Conservation (phyloP, 2,888 invertebrate species). For the Acleris literana region DNA sequence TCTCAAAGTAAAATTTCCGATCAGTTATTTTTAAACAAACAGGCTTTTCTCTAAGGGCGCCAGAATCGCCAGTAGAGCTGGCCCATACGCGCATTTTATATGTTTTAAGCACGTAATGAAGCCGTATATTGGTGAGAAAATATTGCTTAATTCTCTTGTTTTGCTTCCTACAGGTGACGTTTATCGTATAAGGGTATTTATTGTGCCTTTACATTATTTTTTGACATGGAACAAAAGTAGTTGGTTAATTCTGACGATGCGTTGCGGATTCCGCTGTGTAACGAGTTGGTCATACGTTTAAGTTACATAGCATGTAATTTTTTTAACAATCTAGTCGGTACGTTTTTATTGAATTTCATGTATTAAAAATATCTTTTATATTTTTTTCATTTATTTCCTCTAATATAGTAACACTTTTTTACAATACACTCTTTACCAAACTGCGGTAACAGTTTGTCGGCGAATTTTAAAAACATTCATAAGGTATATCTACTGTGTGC, state of each 20-base stretch:
- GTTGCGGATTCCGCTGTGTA: background rate
- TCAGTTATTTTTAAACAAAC: background rate
- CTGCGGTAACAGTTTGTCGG: too few relatives aligned
- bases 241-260: constrained; percentile 1
- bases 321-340: too few relatives aligned
- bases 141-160: constrained; percentile 51
- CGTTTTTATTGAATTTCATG: too few relatives aligned
- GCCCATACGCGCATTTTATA: constrained; percentile 47
- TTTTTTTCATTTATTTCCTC: too few relatives aligned
- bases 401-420: too few relatives aligned
- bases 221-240: constrained; percentile 24
- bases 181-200: constrained; percentile 41
- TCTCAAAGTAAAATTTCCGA: too few relatives aligned
- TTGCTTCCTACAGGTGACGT: constrained; percentile 42
- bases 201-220: constrained; percentile 35
- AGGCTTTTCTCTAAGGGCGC: constrained; percentile 11
- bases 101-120: constrained; percentile 60
- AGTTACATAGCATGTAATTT: too few relatives aligned
- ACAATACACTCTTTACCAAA: too few relatives aligned
- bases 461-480: too few relatives aligned
- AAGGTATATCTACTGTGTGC: too few relatives aligned
- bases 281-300: too few relatives aligned
- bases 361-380: too few relatives aligned
- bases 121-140: constrained; percentile 61
- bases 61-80: constrained; percentile 27